Evolutionary conservation across 2,113 vertebrate species (phyloP).

Genomic region (Cryptotis parvus): DNA sequence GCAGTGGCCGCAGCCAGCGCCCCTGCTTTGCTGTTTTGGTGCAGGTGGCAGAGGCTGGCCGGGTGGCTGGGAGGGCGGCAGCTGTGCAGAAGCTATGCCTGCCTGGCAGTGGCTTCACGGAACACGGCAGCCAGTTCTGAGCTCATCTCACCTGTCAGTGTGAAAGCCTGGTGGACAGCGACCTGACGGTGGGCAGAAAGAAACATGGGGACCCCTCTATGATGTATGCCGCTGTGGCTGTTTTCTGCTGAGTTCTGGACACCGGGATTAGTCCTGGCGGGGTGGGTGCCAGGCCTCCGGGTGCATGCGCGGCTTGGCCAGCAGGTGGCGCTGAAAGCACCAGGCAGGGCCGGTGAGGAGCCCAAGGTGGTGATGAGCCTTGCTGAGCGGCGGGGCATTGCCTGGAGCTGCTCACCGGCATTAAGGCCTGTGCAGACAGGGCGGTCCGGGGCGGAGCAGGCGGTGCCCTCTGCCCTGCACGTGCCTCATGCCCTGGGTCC

Average conservation of each 20-base stretch:
- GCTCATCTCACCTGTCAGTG: not conserved
- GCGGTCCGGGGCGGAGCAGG: not conserved
- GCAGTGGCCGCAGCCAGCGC: accelerated
- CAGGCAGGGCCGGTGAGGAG: not conserved
- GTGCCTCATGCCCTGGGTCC: no score
- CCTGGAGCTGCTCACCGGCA: not conserved
- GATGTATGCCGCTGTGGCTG: no score
- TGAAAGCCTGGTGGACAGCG: not conserved
- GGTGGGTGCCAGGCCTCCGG: accelerated
- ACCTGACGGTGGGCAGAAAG: not conserved
- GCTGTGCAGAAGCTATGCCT: accelerated
- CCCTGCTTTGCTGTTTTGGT: not conserved
- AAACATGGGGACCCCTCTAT: not conserved
- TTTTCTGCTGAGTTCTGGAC: no score
- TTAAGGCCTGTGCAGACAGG: not conserved
- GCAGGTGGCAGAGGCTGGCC: not conserved
- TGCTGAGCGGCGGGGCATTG: no score
- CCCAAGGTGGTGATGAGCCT: no score
- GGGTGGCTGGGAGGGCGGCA: no score
- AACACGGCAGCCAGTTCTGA: no score
- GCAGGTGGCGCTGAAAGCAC: not conserved
- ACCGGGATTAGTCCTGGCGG: not conserved
- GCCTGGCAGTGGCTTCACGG: not conserved
- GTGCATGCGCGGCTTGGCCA: not conserved
- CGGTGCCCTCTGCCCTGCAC: not conserved